A percentile compares a stretch with the other conserved stretches of the same genome.
phyloP scores from a whole-genome alignment of 2,888 invertebrate species.

The Monoplex corrugatus region DNA sequence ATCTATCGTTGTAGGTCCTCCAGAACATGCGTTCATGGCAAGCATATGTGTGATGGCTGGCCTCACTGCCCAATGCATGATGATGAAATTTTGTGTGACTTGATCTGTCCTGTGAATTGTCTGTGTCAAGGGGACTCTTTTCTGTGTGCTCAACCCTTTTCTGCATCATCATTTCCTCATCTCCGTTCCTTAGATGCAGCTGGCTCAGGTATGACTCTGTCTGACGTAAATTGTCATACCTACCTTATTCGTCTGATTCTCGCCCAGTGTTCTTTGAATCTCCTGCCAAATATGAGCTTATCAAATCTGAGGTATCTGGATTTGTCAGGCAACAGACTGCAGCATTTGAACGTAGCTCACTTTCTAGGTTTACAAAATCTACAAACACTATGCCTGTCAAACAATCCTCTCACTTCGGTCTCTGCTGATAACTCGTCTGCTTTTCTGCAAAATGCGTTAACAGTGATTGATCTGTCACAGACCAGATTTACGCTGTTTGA shows the following conservation, averaged over 20 bases:
- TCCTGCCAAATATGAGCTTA: not conserved
- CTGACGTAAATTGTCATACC: not conserved
- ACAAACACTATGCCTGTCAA: not conserved
- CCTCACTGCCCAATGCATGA: conserved; percentile 2
- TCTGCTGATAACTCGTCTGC: not conserved
- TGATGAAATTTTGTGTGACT: not conserved
- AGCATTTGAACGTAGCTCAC: not conserved
- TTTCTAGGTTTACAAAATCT: not conserved
- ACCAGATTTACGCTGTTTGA: not conserved
- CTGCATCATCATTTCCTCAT: not conserved
- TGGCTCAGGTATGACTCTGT: not conserved
- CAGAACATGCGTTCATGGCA: not conserved
- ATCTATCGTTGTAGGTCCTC: not conserved
- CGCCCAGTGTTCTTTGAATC: not conserved
- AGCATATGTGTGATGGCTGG: conserved; percentile 17
- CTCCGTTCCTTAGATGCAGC: conserved; percentile 3
- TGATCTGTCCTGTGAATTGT: not conserved
- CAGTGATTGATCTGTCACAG: not conserved
- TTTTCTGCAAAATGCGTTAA: not conserved
- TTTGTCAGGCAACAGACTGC: not conserved
- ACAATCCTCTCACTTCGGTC: not conserved
- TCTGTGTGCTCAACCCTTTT: not conserved
- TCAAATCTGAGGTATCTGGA: not conserved
- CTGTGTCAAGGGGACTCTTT: not conserved
- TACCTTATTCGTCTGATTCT: not conserved